These are phyloP conservation scores for Nomada goodeniana DNA, from an alignment of 2,888 invertebrate genomes.

Conservation along the genomic window DNA sequence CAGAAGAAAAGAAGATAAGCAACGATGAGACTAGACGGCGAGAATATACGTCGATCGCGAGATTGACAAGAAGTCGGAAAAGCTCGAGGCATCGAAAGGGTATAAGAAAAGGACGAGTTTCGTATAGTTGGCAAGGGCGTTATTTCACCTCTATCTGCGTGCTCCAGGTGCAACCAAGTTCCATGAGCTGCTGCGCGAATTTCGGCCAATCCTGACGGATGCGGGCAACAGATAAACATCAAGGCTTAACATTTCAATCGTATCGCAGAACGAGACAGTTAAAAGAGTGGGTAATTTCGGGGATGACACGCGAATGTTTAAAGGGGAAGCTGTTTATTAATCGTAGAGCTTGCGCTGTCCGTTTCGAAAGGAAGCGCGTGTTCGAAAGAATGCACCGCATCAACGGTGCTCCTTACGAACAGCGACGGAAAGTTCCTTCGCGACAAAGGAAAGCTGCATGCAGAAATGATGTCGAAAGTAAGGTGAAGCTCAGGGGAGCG, in stretches of 20 bases:
- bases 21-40: too few relatives aligned
- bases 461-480: neutral
- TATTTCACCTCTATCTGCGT: constrained; percentile 90
- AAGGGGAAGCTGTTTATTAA: neutral
- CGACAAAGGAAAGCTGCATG: neutral
- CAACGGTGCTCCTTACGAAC: constrained; percentile 2
- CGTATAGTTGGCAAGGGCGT: constrained; percentile 71
- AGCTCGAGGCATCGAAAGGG: neutral
- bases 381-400: neutral
- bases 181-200: constrained; percentile 93
- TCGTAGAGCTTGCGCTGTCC: neutral
- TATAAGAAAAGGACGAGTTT: constrained; percentile 30
- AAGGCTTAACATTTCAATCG: constrained; percentile 65
- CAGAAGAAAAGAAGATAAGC: too few relatives aligned
- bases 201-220: constrained; percentile 92
- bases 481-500: neutral
- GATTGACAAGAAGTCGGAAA: constrained; percentile 1
- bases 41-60: neutral
- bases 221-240: constrained; percentile 83
- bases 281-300: neutral
- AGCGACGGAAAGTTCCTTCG: neutral
- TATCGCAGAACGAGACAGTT: constrained; percentile 39
- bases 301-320: neutral
- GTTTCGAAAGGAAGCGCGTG: constrained; percentile 9
- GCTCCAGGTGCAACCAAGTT: constrained; percentile 93